phyloP scores from a whole-genome alignment of 2,113 vertebrate species.

The Crotalus tigris region DNA sequence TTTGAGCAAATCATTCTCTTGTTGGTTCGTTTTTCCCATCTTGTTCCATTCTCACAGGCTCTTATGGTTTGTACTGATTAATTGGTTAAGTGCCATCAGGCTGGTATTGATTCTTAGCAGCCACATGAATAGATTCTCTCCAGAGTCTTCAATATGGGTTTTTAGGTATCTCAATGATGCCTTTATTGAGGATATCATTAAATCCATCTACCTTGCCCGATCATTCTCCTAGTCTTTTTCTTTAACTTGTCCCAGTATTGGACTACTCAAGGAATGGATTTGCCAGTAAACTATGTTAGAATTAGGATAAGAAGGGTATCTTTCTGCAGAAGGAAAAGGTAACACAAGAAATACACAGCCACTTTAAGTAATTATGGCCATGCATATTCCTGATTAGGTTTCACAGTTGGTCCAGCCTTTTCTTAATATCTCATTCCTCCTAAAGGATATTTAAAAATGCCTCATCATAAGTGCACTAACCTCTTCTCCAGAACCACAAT shows the following conservation, averaged over 20 bases:
- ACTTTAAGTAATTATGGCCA: not conserved
- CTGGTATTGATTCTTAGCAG: not conserved
- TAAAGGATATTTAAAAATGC: not conserved
- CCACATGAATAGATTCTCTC: not conserved
- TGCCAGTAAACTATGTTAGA: not conserved
- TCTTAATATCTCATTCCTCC: not conserved
- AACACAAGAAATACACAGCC: not conserved
- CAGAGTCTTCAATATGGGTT: not conserved
- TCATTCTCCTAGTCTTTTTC: not conserved
- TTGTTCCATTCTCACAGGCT: not conserved
- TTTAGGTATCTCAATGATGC: not conserved
- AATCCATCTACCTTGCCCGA: not conserved
- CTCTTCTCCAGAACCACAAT: not conserved
- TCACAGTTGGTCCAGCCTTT: not conserved
- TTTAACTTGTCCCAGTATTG: not conserved
- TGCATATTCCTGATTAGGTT: not conserved
- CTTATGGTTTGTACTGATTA: not conserved
- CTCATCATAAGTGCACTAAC: not conserved
- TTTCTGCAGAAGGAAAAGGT: not conserved
- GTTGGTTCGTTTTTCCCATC: not conserved
- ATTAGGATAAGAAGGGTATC: not conserved
- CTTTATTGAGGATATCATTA: not conserved
- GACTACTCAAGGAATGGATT: not conserved
- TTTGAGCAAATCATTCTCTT: not conserved
- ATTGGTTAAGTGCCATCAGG: not conserved